Evolutionary conservation across 64 coral and sea anemone species (phyloP), one percentile per base, ranked within the genome.

Genomic region (Anthopleura sola): DNA sequence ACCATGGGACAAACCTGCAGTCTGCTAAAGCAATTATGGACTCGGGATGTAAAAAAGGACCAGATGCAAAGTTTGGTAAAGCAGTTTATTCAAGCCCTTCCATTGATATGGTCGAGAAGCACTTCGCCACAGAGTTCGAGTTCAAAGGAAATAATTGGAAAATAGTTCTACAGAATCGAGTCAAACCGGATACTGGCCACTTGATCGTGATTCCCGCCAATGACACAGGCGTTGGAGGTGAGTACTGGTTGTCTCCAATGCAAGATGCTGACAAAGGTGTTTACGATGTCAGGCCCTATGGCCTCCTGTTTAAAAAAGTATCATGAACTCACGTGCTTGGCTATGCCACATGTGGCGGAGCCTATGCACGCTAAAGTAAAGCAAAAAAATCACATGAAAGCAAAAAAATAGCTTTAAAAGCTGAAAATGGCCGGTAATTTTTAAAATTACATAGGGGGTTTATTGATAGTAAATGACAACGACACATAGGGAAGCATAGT

Each of bases 211-310:
- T 91, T 33, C 83, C 89, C 7, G 83, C 89, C 19, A 24, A 78
- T 21, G 12, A 71, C 38, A 91, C 54, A 19, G 75, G 76, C 10
- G 21, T 85, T 74, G 89, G 89, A 2, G 89, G 55, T 13, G 89
- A 86, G 26, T 86, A 86, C 39, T 91, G 89, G 89, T 21, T 91
- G 53, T 91, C 89, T 49, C 89, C 89, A 20, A 86, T 81, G 18
- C 89, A 91, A 23, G 75, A 91, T 55, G 55, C 32, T 33, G 60
- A 81, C 1, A 86, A 66, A 23, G 49, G 75, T 51, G 26, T 86
- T 4, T 55, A 91, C 29, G 89, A 91, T 80, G 49, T 91, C 20
- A 66, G 84, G 24, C 89, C 89, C 6, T 91, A 91, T 54, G 89
- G 89, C 6, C 4, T 91, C 26, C 84, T 91, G 15, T 66, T 90